Evolutionary conservation across 2,888 invertebrate genomes (phyloP).

Genomic region (Leptinotarsa peninsularis): DNA sequence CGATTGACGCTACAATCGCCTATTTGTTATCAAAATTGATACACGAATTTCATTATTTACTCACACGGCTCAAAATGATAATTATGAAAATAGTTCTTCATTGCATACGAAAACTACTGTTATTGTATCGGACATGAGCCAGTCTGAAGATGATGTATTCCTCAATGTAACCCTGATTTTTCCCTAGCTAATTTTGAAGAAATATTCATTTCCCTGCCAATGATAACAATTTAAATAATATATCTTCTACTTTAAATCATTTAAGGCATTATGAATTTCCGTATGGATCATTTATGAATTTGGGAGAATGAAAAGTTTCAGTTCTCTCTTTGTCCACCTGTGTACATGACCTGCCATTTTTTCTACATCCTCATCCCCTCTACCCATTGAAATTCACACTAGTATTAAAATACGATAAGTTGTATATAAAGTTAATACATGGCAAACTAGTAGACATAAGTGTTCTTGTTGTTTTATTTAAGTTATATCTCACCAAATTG

Average conservation of each 20-base stretch:
- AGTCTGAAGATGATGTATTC: no score
- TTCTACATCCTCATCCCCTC: conserved; percentile 44
- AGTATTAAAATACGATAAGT: conserved; percentile 48
- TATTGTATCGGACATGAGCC: no score
- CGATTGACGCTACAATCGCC: no score
- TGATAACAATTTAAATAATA: neutral
- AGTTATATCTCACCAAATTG: conserved; percentile 50
- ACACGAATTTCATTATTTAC: no score
- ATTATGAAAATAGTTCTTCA: no score
- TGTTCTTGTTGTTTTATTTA: conserved; percentile 56
- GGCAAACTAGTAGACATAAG: conserved; percentile 56
- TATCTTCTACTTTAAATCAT: neutral
- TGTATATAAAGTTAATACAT: conserved; percentile 63
- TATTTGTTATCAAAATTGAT: no score
- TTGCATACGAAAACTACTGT: no score
- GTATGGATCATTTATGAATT: no score
- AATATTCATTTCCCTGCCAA: neutral
- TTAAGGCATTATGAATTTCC: neutral
- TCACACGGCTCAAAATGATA: no score
- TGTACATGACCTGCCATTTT: conserved; percentile 51
- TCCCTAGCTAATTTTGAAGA: neutral
- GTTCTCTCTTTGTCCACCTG: conserved; percentile 37
- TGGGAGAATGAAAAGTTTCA: conserved; percentile 31
- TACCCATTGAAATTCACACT: conserved; percentile 42
- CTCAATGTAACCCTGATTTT: no score